Evolutionary conservation across 2,797 vertebrate species (phyloP).

Genomic region (Leptatherina wallacei): DNA sequence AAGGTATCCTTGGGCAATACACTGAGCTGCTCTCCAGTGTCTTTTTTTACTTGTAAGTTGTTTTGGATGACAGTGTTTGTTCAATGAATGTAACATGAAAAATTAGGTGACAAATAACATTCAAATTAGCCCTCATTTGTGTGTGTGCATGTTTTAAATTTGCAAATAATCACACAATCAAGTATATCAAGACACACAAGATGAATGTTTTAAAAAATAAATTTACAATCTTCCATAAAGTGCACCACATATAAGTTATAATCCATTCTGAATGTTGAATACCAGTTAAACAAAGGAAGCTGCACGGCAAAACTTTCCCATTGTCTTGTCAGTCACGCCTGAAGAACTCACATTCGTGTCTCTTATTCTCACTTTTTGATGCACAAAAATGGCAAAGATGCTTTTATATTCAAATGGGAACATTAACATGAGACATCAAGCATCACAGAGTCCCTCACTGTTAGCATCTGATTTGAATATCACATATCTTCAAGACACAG

Average conservation of each 20-base stretch:
- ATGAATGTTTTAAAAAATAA: neutral
- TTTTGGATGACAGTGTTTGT: neutral
- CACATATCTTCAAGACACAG: slow-evolving; percentile 86
- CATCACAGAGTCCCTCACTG: slow-evolving; percentile 81
- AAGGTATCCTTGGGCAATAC: no score
- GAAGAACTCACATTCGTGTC: slow-evolving; percentile 71
- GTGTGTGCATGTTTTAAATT: neutral
- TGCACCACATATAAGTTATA: slow-evolving; percentile 59
- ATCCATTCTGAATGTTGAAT: slow-evolving; percentile 36
- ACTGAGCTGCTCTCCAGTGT: no score
- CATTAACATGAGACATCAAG: slow-evolving; percentile 86
- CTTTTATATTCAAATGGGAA: slow-evolving; percentile 89
- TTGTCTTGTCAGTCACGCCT: slow-evolving; percentile 84
- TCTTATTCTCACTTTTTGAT: slow-evolving; percentile 78
- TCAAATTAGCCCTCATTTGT: neutral
- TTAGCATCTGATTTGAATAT: slow-evolving; percentile 87
- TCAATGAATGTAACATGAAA: neutral
- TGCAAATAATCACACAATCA: neutral
- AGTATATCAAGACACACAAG: neutral
- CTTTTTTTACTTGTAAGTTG: no score
- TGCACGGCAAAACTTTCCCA: slow-evolving; percentile 75
- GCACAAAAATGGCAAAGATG: slow-evolving; percentile 75
- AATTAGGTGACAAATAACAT: no score
- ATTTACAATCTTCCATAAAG: slow-evolving; percentile 24
- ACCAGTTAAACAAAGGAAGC: slow-evolving; percentile 54